Evolutionary conservation across 1,140 invertebrate species (phyloP), one percentile per base, ranked within the genome.

Genomic region (Drosophila kurseongensis): DNA sequence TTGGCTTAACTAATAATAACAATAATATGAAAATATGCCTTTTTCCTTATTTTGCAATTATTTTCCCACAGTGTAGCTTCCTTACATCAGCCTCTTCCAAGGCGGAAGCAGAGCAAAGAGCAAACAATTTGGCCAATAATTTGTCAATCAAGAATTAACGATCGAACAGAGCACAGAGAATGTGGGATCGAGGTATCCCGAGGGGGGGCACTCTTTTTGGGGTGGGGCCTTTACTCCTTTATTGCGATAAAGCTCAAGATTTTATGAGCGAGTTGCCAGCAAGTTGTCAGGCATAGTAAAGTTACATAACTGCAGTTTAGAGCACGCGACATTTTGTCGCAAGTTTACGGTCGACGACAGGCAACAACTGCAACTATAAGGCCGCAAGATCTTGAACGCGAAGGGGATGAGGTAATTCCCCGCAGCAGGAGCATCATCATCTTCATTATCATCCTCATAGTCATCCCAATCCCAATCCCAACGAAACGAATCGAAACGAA

Each of bases 271-370:
- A 69, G 45, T 76, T 75, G 67, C 68, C 84, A 74, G 61, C 68
- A 47, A 69, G 63, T 89, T 88, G 83, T 88, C 83, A 88, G 83
- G 79, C 84, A 88, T 83, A 83, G 68, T 88, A 89, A 88, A 88
- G 80, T 88, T 88, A 78, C 84, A 88, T 88, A 88, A 88, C 83
- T 88, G 83, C 83, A 89, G 79, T 88, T 88, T 83, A 89, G 83
- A 88, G 83, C 83, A 88, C 83, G 83, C 83, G 83, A 88, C 83
- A 88, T 88, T 88, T 88, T 88, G 80, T 88, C 63, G 76, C 76
- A 88, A 89, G 84, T 88, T 88, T 88, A 88, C 78, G 82, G 81
- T 85, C 81, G 57, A 50, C 75, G 81, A 66, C 60, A 58, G 55
- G 10, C 52, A 50, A 44, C 45, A 59, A 10, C 38, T 48, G 18